Evolutionary conservation across 2,888 invertebrate genomes (phyloP).

Genomic region (Isotomurus palustris): DNA sequence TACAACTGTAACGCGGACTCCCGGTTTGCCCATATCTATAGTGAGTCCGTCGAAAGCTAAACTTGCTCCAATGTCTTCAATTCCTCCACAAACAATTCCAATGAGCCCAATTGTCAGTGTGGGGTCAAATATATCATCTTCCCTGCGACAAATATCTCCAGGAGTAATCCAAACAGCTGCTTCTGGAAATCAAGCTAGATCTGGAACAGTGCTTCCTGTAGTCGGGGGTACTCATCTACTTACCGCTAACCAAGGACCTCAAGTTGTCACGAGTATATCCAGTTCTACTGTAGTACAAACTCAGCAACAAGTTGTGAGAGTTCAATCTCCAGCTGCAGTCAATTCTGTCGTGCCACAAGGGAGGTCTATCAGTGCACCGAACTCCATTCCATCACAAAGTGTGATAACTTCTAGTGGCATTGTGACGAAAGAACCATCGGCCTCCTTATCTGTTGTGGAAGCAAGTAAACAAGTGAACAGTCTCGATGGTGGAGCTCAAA

Average conservation of each 20-base stretch:
- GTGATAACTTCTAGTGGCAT: slow-evolving; percentile 36
- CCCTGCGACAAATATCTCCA: background rate
- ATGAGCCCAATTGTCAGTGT: background rate
- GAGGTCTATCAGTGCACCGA: slow-evolving; percentile 20
- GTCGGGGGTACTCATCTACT: background rate
- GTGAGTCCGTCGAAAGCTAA: slow-evolving; percentile 34
- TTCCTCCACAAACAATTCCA: background rate
- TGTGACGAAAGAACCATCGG: too few species aligned
- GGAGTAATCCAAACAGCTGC: background rate
- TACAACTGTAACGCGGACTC: slow-evolving; percentile 20
- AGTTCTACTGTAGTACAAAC: background rate
- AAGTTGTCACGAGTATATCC: background rate
- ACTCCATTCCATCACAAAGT: slow-evolving; percentile 42
- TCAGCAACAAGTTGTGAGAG: background rate
- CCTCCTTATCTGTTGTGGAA: too few species aligned
- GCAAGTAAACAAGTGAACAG: too few species aligned
- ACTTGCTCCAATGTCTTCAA: background rate
- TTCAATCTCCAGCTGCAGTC: too few species aligned
- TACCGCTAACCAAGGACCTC: background rate
- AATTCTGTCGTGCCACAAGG: background rate
- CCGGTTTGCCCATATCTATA: slow-evolving; percentile 40
- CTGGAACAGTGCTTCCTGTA: background rate
- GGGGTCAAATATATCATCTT: too few species aligned
- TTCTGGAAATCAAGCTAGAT: background rate
- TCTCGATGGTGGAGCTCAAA: slow-evolving; percentile 26